Conservation (phyloP, 2,797 vertebrate species). For the Melanotaenia maccullochi region DNA sequence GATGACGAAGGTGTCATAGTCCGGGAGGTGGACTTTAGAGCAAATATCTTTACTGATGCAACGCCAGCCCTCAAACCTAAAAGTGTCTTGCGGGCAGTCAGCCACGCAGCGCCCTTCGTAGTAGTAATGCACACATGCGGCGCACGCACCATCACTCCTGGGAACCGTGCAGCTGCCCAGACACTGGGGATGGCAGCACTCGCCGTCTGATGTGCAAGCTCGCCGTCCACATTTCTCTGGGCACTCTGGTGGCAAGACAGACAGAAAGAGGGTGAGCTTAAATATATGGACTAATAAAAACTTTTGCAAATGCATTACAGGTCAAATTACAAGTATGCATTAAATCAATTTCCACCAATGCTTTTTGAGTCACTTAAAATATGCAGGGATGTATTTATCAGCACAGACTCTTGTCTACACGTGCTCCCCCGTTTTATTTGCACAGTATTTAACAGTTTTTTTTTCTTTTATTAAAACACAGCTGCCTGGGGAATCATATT, state of each 20-base stretch:
- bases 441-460: not conserved
- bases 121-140: conserved; percentile 93
- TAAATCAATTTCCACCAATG: not conserved
- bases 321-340: not conserved
- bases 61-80: conserved; percentile 96
- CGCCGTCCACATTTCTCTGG: conserved; percentile 86
- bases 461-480: not conserved
- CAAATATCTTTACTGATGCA: conserved; percentile 92
- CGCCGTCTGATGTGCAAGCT: conserved; percentile 87
- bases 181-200: conserved; percentile 96
- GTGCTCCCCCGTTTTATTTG: not conserved
- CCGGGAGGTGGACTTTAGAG: conserved; percentile 84
- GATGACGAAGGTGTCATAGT: conserved; percentile 89
- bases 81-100: conserved; percentile 90
- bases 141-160: conserved; percentile 86
- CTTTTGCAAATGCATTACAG: not conserved
- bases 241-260: conserved; percentile 84
- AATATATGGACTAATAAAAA: not conserved
- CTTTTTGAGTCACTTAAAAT: not conserved
- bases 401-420: not conserved
- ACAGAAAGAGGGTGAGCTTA: not conserved
- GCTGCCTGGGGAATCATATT: not conserved
- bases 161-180: conserved; percentile 91
- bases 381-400: not conserved
- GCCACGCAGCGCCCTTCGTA: conserved; percentile 89